phyloP scores from a whole-genome alignment of 2,113 vertebrate species.

The Meleagris gallopavo region DNA sequence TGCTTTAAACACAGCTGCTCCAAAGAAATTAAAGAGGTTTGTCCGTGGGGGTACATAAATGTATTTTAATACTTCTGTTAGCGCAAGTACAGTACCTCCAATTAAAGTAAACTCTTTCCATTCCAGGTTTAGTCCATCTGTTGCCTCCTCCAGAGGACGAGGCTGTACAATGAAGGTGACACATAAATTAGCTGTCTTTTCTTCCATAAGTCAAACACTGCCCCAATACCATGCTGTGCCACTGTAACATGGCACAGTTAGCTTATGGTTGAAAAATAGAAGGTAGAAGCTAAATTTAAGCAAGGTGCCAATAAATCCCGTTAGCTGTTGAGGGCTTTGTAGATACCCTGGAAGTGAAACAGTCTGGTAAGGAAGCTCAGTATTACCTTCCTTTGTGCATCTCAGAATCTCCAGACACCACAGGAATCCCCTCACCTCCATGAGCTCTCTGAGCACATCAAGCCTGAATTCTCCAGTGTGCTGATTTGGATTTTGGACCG shows the following conservation, averaged over 20 bases:
- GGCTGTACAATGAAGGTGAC: background rate
- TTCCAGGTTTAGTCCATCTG: background rate
- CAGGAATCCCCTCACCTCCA: background rate
- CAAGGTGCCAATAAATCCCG: background rate
- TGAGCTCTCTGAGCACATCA: background rate
- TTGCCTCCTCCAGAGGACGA: background rate
- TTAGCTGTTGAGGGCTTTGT: background rate
- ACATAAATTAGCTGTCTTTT: background rate
- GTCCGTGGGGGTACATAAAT: background rate
- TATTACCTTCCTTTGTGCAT: background rate
- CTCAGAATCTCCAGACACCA: background rate
- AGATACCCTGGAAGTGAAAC: background rate
- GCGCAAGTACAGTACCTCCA: background rate
- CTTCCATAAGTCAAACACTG: background rate
- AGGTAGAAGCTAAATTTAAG: background rate
- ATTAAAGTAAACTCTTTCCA: background rate
- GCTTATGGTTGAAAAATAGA: background rate
- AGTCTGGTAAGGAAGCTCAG: background rate
- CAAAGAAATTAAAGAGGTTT: constrained; percentile 13
- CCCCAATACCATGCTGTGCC: background rate
- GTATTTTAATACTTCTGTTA: constrained; percentile 26
- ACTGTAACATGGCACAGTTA: background rate
- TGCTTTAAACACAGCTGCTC: constrained; percentile 7
- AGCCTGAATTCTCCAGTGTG: background rate
- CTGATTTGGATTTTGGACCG: background rate